These are phyloP conservation scores for Oncorhynchus gorbuscha DNA, from an alignment of 2,113 vertebrate species.

Conservation along the genomic window DNA sequence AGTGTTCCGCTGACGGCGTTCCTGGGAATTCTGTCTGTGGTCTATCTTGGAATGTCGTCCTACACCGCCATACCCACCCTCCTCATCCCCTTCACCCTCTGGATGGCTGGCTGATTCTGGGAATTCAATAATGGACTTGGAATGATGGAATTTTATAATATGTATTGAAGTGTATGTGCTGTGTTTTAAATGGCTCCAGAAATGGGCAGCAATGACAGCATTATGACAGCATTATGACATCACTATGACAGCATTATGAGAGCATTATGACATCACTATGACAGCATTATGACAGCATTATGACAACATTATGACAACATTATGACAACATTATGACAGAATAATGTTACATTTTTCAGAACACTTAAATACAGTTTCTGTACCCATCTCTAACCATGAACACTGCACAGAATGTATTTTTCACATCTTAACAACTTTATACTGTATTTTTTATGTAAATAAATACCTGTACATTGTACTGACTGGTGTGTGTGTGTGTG, in stretches of 20 bases:
- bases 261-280: neutral
- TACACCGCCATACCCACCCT: constrained; percentile 79
- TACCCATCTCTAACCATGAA: neutral
- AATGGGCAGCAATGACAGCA: no score
- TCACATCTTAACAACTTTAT: constrained; percentile 37
- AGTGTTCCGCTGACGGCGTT: constrained; percentile 75
- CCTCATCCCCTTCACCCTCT: constrained; percentile 86
- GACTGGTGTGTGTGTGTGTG: neutral
- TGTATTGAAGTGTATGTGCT: neutral
- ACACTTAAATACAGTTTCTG: no score
- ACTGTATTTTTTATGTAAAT: constrained; percentile 25
- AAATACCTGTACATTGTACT: constrained; percentile 20
- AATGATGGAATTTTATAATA: neutral
- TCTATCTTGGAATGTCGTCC: constrained; percentile 78
- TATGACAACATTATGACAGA: neutral
- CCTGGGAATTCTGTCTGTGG: constrained; percentile 79
- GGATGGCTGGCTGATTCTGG: constrained; percentile 86
- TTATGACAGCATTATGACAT: neutral
- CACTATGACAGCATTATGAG: neutral
- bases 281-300: neutral
- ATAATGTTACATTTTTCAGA: no score
- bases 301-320: neutral
- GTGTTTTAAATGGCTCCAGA: no score
- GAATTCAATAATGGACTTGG: neutral
- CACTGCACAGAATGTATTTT: constrained; percentile 44